Percentiles rank a stretch among this genome's conserved stretches.
Evolutionary conservation across 2,797 vertebrate species (phyloP).

Genomic region (Glyptemys insculpta): DNA sequence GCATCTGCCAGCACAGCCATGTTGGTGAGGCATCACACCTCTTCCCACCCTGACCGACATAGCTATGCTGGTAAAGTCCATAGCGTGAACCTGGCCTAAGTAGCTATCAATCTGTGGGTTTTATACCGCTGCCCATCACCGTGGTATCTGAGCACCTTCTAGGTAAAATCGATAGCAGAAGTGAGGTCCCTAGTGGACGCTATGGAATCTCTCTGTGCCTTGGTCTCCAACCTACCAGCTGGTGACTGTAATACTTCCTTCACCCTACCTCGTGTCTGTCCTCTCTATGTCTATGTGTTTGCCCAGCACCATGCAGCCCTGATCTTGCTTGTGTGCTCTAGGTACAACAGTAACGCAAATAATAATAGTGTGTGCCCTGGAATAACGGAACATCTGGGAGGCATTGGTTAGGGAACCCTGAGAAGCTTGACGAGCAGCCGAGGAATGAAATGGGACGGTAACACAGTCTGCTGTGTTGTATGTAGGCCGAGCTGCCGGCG

Average conservation of each 20-base stretch:
- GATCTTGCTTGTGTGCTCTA: neutral
- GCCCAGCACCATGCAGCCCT: too few relatives aligned
- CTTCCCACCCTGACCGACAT: too few relatives aligned
- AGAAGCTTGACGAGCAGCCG: neutral
- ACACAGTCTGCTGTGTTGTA: neutral
- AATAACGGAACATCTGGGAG: neutral
- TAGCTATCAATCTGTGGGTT: neutral
- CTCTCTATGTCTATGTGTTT: neutral
- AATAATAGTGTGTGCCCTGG: neutral
- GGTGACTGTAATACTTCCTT: neutral
- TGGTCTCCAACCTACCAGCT: too few relatives aligned
- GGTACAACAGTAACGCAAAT: neutral
- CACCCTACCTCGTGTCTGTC: neutral
- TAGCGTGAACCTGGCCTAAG: neutral
- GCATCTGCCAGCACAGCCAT: neutral
- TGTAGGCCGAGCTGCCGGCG: accelerated
- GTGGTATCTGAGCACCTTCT: neutral
- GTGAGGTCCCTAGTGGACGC: neutral
- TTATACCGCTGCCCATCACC: neutral
- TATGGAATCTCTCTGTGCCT: neutral
- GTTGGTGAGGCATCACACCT: too few relatives aligned
- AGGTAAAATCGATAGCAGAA: neutral
- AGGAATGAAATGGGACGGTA: neutral
- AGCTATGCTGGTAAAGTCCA: neutral
- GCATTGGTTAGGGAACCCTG: accelerated